Percentiles rank a stretch among this genome's conserved stretches.
phyloP scores from a whole-genome alignment of 2,888 invertebrate species.

The Theretra japonica region DNA sequence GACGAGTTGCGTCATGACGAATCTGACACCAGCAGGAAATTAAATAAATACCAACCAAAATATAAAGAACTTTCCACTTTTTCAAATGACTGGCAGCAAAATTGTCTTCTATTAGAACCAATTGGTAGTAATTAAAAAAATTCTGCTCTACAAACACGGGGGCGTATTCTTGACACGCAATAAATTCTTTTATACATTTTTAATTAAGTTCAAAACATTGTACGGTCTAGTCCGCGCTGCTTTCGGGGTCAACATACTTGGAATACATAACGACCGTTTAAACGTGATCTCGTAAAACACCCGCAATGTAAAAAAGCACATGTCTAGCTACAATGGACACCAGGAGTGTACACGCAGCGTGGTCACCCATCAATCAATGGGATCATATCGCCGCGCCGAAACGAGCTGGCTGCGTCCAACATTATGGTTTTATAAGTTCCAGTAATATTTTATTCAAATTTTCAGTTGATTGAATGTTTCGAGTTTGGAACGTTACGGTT shows the following conservation, averaged over 20 bases:
- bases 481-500: slow-evolving; percentile 60
- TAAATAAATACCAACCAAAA: slow-evolving; percentile 53
- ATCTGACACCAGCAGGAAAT: slow-evolving; percentile 69
- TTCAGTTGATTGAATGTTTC: slow-evolving; percentile 79
- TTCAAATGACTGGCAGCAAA: slow-evolving; percentile 46
- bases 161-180: slow-evolving; percentile 68
- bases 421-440: slow-evolving; percentile 81
- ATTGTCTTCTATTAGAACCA: slow-evolving; percentile 49
- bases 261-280: slow-evolving; percentile 60
- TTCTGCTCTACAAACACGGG: slow-evolving; percentile 65
- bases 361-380: slow-evolving; percentile 85
- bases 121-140: slow-evolving; percentile 62
- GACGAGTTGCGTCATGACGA: slow-evolving; percentile 48
- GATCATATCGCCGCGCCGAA: slow-evolving; percentile 78
- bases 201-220: slow-evolving; percentile 80
- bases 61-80: slow-evolving; percentile 32
- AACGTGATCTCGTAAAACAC: slow-evolving; percentile 52
- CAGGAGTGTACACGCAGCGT: slow-evolving; percentile 67
- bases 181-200: slow-evolving; percentile 77
- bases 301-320: slow-evolving; percentile 39
- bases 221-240: slow-evolving; percentile 63
- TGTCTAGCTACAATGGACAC: slow-evolving; percentile 51
- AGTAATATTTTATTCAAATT: slow-evolving; percentile 83
- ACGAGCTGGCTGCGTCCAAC: slow-evolving; percentile 70
- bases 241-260: slow-evolving; percentile 79